Base-by-base conservation (phyloP, 2,797 vertebrate species). In the Allobates femoralis region DNA sequence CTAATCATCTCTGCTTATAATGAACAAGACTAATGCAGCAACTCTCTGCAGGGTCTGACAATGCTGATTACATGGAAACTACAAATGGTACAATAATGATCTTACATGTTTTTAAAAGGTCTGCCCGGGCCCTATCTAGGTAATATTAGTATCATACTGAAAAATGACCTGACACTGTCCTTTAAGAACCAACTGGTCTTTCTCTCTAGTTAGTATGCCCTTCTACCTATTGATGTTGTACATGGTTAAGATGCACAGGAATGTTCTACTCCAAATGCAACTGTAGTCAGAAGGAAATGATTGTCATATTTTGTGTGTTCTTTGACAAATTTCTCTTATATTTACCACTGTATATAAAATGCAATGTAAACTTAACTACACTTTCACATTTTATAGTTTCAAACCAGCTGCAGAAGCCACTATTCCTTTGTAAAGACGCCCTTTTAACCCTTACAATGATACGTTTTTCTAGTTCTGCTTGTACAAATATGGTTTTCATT, bases 401-500 rank as follows among this genome's bases (percentile, higher is more conserved):
- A 41, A 12, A 73, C n/a, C 71, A 26, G 37, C n/a, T 50, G 23
- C 37, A 74, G 37, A 41, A 71, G 37, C 71, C 23, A 7, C 37
- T 50, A 50, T 74, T 74, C 2, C 41, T 26, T 50, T 74, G 71
- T 26, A 16, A 26, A 41, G 37, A 50, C 10, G 41, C 3, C 71
- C 37, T 74, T 50, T 74, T 50, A 50, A 74, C 71, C 23, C 69
- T 73, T 73, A 26, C 41, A 46, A 50, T 37, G 26, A 73, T 46
- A 46, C 0, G 11, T 74, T 74, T 71, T 74, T 74, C 71, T 74
- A 50, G 71, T 50, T 50, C 71, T 46, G 11, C 46, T 74, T 74
- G 23, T 50, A 50, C 71, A 74, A 74, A 74, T 74, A 74, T 74
- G 71, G 71, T 50, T 74, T 74, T 74, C 23, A 26, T 74, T 74